Conservation (phyloP, 2,797 vertebrate species). For the Distichodus sexfasciatus region DNA sequence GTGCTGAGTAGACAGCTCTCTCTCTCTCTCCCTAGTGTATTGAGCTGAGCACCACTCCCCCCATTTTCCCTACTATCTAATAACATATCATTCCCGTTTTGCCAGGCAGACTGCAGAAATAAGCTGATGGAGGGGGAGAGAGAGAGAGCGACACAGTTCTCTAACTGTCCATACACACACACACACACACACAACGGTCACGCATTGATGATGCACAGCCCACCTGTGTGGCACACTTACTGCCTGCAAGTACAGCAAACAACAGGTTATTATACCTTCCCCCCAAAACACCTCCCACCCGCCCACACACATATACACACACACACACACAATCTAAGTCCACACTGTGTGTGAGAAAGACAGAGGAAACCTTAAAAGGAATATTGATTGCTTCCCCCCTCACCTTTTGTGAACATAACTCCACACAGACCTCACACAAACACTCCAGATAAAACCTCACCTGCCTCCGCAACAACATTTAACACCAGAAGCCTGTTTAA, state of each 20-base stretch:
- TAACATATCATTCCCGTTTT: conserved; percentile 43
- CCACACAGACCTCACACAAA: conserved; percentile 8
- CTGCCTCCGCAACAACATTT: too few species aligned
- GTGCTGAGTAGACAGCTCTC: conserved; percentile 14
- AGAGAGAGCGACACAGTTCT: conserved; percentile 24
- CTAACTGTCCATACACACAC: conserved; percentile 34
- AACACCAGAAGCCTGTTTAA: too few species aligned
- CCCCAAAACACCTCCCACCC: neutral
- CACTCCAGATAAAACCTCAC: neutral
- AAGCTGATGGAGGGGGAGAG: conserved; percentile 28
- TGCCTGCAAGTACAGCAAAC: conserved; percentile 2
- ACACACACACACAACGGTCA: neutral
- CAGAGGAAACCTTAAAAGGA: conserved; percentile 12
- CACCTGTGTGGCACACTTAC: neutral
- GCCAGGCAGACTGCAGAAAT: conserved; percentile 22
- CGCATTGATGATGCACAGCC: neutral
- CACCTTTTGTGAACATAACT: conserved; percentile 10
- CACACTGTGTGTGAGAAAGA: neutral
- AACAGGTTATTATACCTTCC: neutral
- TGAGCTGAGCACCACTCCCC: neutral
- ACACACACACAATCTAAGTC: conserved; percentile 2
- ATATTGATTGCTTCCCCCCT: conserved; percentile 21
- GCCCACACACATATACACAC: conserved; percentile 47
- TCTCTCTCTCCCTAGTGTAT: conserved; percentile 22
- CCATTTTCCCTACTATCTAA: conserved; percentile 30